A percentile compares a stretch with the other conserved stretches of the same genome.
These are phyloP conservation scores for Chelonus insularis DNA, from an alignment of 1,140 invertebrate species.

Conservation along the genomic window DNA sequence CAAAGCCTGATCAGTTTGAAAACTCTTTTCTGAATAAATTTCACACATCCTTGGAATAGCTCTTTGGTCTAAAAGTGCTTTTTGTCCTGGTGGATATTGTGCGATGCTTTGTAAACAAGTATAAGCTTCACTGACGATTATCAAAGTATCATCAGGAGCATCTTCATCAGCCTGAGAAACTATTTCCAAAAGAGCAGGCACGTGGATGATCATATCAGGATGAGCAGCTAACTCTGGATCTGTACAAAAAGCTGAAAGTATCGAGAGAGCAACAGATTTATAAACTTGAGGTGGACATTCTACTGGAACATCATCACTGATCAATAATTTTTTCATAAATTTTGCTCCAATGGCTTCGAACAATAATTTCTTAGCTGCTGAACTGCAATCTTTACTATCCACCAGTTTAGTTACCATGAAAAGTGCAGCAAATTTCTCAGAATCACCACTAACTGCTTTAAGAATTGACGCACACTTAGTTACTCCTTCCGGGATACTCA, in stretches of 20 bases:
- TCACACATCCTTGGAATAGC: conserved; percentile 80
- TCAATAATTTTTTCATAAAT: conserved; percentile 80
- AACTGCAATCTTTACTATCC: conserved; percentile 76
- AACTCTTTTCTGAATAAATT: conserved; percentile 82
- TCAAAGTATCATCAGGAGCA: conserved; percentile 81
- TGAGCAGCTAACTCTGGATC: conserved; percentile 78
- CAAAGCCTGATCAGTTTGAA: conserved; percentile 83
- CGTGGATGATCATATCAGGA: conserved; percentile 77
- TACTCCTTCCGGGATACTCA: conserved; percentile 72
- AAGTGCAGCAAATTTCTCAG: conserved; percentile 87
- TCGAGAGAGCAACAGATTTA: conserved; percentile 84
- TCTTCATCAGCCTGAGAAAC: conserved; percentile 78
- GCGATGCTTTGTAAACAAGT: conserved; percentile 80
- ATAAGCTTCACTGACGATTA: conserved; percentile 86
- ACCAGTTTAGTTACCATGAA: conserved; percentile 89
- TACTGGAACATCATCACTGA: conserved; percentile 71
- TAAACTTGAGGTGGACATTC: conserved; percentile 86
- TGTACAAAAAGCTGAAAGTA: conserved; percentile 80
- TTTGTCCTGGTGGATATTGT: conserved; percentile 71
- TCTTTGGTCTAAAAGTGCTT: conserved; percentile 73
- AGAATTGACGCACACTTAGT: conserved; percentile 80
- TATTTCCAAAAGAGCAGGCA: conserved; percentile 80
- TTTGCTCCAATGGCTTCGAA: conserved; percentile 87
- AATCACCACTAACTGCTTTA: conserved; percentile 78
- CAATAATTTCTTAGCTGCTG: conserved; percentile 72